Conservation (phyloP, 2,113 vertebrate genomes). For the Lophura nycthemera region DNA sequence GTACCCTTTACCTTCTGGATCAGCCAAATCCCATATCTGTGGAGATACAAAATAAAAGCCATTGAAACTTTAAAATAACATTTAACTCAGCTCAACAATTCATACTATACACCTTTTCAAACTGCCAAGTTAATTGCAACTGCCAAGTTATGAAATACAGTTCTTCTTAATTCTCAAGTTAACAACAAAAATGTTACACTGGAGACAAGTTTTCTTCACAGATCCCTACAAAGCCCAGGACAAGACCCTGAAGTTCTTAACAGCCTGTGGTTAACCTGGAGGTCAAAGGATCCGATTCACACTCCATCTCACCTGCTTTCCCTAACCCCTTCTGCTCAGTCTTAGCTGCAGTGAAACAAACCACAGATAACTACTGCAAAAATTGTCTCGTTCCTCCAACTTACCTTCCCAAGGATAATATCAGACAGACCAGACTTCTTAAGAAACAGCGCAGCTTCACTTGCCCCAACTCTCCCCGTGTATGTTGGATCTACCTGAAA, state of each 20-base stretch:
- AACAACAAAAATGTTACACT: neutral
- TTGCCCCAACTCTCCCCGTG: slow-evolving; percentile 91
- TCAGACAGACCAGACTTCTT: slow-evolving; percentile 96
- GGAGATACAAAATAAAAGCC: slow-evolving; percentile 4
- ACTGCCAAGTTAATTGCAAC: neutral
- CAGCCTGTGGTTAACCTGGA: neutral
- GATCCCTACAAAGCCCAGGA: neutral
- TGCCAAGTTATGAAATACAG: neutral
- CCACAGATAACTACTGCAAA: neutral
- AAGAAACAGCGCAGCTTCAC: slow-evolving; percentile 93
- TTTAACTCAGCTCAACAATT: neutral
- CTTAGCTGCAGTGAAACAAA: neutral
- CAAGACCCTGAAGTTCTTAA: neutral
- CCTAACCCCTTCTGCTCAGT: neutral
- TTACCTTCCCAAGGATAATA: slow-evolving; percentile 91
- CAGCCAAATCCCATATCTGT: slow-evolving; percentile 98
- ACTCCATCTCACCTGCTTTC: neutral
- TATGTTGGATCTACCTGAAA: slow-evolving; percentile 92
- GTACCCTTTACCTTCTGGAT: slow-evolving; percentile 96
- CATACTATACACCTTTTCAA: neutral
- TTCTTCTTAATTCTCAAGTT: neutral
- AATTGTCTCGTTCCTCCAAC: neutral
- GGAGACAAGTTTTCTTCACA: neutral
- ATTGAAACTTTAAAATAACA: neutral
- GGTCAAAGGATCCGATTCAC: neutral